Evolutionary conservation across 1,140 invertebrate species (phyloP).

Genomic region (Lordiphosa collinella): DNA sequence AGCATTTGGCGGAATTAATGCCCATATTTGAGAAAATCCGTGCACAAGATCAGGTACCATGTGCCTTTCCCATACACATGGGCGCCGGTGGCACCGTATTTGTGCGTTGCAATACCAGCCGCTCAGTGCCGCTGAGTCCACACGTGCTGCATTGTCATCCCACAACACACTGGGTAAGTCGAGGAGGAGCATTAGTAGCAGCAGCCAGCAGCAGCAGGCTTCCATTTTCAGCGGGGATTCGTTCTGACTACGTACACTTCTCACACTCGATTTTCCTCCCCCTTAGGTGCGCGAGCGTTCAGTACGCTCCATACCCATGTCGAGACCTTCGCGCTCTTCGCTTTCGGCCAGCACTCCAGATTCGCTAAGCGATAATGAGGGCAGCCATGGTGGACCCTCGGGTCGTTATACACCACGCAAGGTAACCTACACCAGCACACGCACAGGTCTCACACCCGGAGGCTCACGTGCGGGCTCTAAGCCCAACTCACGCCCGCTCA

Average conservation of each 20-base stretch:
- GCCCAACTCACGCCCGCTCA: slow-evolving; percentile 89
- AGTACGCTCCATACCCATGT: slow-evolving; percentile 91
- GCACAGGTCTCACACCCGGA: slow-evolving; percentile 82
- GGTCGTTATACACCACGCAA: slow-evolving; percentile 82
- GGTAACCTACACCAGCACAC: slow-evolving; percentile 82
- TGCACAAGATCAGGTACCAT: slow-evolving; percentile 91
- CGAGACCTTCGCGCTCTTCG: slow-evolving; percentile 85
- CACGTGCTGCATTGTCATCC: slow-evolving; percentile 81
- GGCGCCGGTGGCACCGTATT: slow-evolving; percentile 81
- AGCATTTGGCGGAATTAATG: slow-evolving; percentile 95
- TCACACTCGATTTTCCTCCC: slow-evolving; percentile 14
- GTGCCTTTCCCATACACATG: slow-evolving; percentile 92
- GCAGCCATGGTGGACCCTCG: slow-evolving; percentile 83
- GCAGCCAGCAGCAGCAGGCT: slow-evolving; percentile 1
- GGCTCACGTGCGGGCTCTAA: slow-evolving; percentile 86
- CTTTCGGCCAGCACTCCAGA: slow-evolving; percentile 91
- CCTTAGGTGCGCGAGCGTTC: slow-evolving; percentile 92
- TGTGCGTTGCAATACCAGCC: slow-evolving; percentile 78
- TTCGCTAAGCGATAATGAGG: slow-evolving; percentile 92
- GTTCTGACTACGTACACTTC: not conserved
- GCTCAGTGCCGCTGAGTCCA: slow-evolving; percentile 78
- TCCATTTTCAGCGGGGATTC: not conserved
- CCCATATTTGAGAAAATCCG: slow-evolving; percentile 95
- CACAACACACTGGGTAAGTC: slow-evolving; percentile 85
- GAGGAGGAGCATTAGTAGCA: slow-evolving; percentile 6